These are phyloP conservation scores for Amyelois transitella DNA, from an alignment of 1,140 invertebrate species.

Conservation along the genomic window DNA sequence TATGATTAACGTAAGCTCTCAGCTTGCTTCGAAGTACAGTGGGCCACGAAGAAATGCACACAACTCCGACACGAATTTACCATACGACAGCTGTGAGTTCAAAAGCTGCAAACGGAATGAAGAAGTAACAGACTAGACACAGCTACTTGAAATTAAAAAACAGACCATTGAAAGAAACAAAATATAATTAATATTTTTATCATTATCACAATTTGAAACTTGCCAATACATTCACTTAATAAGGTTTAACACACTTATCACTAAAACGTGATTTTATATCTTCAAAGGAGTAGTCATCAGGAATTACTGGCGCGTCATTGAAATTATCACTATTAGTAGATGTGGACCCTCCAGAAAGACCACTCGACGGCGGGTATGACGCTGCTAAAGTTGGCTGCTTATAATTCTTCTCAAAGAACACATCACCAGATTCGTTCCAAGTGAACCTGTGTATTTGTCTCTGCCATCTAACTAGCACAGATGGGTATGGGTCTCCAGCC, in stretches of 20 bases:
- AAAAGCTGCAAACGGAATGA: no score
- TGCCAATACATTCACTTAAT: constrained; percentile 12
- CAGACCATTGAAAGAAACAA: no score
- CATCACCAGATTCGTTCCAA: constrained; percentile 16
- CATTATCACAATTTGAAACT: no score
- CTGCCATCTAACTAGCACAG: constrained; percentile 23
- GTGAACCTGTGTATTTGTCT: constrained; percentile 20
- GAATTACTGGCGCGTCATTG: constrained; percentile 15
- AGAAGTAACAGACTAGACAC: no score
- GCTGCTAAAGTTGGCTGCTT: constrained; percentile 7
- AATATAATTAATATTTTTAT: no score
- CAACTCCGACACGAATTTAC: no score
- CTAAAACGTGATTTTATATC: constrained; percentile 20
- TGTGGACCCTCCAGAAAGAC: constrained; percentile 20
- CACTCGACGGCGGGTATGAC: constrained; percentile 17
- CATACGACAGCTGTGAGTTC: no score
- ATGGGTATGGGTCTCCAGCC: constrained; percentile 21
- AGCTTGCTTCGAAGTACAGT: no score
- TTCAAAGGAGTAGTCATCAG: constrained; percentile 13
- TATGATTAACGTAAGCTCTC: no score
- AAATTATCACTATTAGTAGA: constrained; percentile 16
- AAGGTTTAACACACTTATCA: constrained; percentile 17
- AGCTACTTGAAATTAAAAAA: no score
- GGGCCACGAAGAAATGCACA: no score
- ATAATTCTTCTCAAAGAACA: constrained; percentile 16